Evolutionary conservation across 2,113 vertebrate species (phyloP).

Genomic region (Neodontobutis hainanensis): DNA sequence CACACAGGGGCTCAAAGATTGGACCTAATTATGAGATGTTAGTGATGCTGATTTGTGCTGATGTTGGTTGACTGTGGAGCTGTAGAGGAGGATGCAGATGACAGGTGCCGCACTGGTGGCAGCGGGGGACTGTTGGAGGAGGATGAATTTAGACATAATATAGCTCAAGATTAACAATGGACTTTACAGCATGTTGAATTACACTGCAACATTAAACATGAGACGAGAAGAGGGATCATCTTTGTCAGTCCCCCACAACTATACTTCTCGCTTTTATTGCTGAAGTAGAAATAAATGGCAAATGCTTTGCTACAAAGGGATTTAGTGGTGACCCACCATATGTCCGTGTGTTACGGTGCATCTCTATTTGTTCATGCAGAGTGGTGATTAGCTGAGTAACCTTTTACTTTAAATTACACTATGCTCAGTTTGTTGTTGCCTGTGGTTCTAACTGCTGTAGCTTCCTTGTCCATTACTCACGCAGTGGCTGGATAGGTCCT

Average conservation of each 20-base stretch:
- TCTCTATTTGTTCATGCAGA: conserved; percentile 11
- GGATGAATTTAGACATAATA: conserved; percentile 28
- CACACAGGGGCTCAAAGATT: not conserved
- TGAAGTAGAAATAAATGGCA: too few relatives aligned
- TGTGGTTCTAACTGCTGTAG: conserved; percentile 23
- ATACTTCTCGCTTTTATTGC: not conserved
- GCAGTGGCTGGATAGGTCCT: conserved; percentile 18
- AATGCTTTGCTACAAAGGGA: too few relatives aligned
- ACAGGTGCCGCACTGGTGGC: conserved; percentile 17
- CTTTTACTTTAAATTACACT: conserved; percentile 50
- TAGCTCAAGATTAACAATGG: not conserved
- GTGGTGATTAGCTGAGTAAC: conserved; percentile 36
- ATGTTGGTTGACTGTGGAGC: conserved; percentile 21
- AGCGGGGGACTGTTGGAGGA: not conserved
- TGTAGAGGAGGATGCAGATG: not conserved
- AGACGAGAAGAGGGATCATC: too few relatives aligned
- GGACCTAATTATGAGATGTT: conserved; percentile 28
- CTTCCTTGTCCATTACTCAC: conserved; percentile 28
- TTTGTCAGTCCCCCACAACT: conserved; percentile 2
- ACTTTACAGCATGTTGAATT: too few relatives aligned
- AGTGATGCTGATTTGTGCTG: conserved; percentile 23
- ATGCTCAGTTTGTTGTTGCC: conserved; percentile 15
- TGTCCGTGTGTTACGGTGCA: not conserved
- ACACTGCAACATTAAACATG: too few relatives aligned
- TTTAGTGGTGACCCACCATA: too few relatives aligned